Percentiles rank a stretch among this genome's conserved stretches.
Conservation (phyloP, 2,113 vertebrate genomes). For the Aegotheles bennettii region DNA sequence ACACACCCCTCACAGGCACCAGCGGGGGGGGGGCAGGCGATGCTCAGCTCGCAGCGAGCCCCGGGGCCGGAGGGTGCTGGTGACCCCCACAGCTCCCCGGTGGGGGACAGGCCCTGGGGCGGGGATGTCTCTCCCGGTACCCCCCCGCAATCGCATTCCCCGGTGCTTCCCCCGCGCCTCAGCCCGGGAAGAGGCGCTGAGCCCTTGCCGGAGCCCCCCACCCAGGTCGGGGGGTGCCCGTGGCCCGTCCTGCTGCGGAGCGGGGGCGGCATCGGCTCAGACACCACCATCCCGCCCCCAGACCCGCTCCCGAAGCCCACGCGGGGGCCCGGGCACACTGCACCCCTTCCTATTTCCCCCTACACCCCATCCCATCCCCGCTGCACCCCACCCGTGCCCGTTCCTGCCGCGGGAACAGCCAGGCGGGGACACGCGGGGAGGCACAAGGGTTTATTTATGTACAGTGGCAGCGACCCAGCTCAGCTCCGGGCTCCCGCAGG, state of each 20-base stretch:
- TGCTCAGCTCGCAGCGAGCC: no score
- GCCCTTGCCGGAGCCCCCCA: fast-evolving
- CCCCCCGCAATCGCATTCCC: background rate
- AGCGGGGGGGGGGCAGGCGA: fast-evolving
- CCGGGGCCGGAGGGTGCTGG: background rate
- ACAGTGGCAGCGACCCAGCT: background rate
- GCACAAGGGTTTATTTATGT: slow-evolving; percentile 37
- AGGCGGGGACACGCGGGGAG: background rate
- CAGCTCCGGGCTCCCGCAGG: background rate
- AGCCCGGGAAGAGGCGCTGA: fast-evolving
- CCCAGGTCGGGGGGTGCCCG: fast-evolving
- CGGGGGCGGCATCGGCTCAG: no score
- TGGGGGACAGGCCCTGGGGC: fast-evolving
- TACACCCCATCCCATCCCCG: fast-evolving
- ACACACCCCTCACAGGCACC: background rate
- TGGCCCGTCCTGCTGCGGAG: background rate
- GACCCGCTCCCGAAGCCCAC: fast-evolving
- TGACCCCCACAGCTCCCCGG: background rate
- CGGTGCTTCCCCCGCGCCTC: background rate
- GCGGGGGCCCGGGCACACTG: fast-evolving
- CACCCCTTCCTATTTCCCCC: no score
- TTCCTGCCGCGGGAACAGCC: background rate
- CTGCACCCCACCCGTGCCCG: background rate
- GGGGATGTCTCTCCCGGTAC: background rate
- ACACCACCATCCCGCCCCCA: background rate